Evolutionary conservation across 2,888 invertebrate species (phyloP), one percentile per base, ranked within the genome.

Genomic region (Reticulitermes lucifugus): DNA sequence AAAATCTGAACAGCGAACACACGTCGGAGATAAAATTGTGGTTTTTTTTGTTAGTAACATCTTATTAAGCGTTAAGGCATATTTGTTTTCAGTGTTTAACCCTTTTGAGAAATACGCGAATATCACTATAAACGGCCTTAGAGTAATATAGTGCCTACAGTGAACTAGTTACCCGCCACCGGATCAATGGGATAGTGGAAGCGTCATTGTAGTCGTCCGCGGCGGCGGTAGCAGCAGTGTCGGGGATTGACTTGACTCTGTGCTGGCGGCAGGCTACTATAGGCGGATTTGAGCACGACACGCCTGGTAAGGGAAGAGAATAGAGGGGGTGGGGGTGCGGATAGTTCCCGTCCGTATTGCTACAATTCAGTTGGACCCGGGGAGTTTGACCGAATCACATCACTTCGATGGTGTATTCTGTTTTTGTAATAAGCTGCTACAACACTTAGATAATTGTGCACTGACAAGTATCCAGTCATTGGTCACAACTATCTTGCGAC

Each of bases 301-400:
- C 77, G 77, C 77, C 77, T 51, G 77, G 77, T 41, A 41, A 77
- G 73, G 73, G 73, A 21, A 25, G 2, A 6, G 25, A 35, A 73
- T 5, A 35, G 73, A 73, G 46, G 22, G 77, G 46, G 46, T 7
- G 41, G 41, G 46, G 77, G 6, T 22, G 43, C 4, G 77, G 51
- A 46, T 77, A 4, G 77, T 75, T 75, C 4, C 75, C 77, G 77
- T 46, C 77, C 46, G 51, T n/a, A n/a, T 65, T 1, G 65, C 65
- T 65, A 77, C 77, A 7, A 35, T 77, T 77, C 77, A 77, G 77
- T 77, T 46, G 77, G 46, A 77, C n/a, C 77, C n/a, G 77, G 77
- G n/a, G 77, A 77, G 77, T 77, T 77, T 46, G 46, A 0, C 2
- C 51, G 77, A 41, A 77, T 77, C 77, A 51, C 77, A 77, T 77